phyloP scores from a whole-genome alignment of 2,797 vertebrate species.

The Scleropages formosus region DNA sequence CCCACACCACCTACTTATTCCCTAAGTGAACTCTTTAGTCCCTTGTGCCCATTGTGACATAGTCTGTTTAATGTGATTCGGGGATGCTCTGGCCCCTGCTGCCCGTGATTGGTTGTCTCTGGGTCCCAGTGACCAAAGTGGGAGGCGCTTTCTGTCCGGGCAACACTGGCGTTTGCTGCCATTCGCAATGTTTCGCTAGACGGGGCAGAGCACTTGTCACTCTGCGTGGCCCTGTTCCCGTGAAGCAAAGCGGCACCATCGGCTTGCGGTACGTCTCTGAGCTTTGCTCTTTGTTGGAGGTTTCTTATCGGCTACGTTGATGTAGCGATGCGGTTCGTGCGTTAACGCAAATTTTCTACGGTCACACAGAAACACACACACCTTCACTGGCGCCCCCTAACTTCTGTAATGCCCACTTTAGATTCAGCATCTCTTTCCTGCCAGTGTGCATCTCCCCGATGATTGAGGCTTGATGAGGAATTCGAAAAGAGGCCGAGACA shows the following conservation, averaged over 20 bases:
- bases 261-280: neutral
- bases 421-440: conserved; percentile 4
- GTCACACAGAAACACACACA: conserved; percentile 24
- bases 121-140: neutral
- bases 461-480: conserved; percentile 13
- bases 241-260: conserved; percentile 11
- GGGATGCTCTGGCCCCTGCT: no score
- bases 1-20: neutral
- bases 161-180: neutral
- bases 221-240: conserved; percentile 49
- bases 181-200: neutral
- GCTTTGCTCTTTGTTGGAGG: neutral
- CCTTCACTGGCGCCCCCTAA: neutral
- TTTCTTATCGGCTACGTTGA: neutral
- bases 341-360: conserved; percentile 17
- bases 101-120: conserved; percentile 16
- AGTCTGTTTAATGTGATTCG: no score
- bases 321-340: conserved; percentile 20
- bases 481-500: conserved; percentile 9
- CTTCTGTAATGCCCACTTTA: neutral
- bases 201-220: neutral
- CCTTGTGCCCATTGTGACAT: neutral
- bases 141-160: neutral
- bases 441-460: conserved; percentile 24
- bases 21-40: conserved; percentile 9